phyloP scores from a whole-genome alignment of 64 coral and sea anemone genomes.

The Actinia tenebrosa region DNA sequence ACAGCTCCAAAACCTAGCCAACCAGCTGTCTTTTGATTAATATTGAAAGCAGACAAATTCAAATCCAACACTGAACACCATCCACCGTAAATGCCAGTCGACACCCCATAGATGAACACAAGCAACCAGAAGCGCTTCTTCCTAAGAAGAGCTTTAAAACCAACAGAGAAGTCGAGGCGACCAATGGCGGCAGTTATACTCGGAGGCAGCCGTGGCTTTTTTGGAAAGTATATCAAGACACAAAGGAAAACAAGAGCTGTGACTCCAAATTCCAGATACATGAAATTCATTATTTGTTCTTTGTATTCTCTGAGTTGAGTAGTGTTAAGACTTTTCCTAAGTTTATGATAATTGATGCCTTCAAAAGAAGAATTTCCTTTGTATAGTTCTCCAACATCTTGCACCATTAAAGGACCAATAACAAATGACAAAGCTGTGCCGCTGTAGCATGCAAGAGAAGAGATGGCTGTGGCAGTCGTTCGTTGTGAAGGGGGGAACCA shows the following conservation, averaged over 20 bases:
- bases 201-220: slow-evolving; percentile 76
- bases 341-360: slow-evolving; percentile 26
- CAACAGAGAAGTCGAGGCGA: slow-evolving; percentile 78
- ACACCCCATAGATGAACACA: slow-evolving; percentile 78
- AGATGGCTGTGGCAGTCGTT: slow-evolving; percentile 83
- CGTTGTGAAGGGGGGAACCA: slow-evolving; percentile 90
- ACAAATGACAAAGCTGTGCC: slow-evolving; percentile 85
- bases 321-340: slow-evolving; percentile 42
- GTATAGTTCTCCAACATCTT: slow-evolving; percentile 31
- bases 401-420: slow-evolving; percentile 66
- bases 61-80: slow-evolving; percentile 95
- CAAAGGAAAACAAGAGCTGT: slow-evolving; percentile 48
- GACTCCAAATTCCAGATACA: slow-evolving; percentile 62
- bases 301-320: slow-evolving; percentile 25
- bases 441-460: slow-evolving; percentile 77
- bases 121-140: slow-evolving; percentile 83
- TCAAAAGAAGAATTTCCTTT: background rate
- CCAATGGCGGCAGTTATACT: slow-evolving; percentile 94
- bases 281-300: slow-evolving; percentile 55
- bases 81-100: slow-evolving; percentile 91
- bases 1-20: slow-evolving; percentile 92
- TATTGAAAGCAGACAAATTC: slow-evolving; percentile 72
- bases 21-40: slow-evolving; percentile 70
- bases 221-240: slow-evolving; percentile 83
- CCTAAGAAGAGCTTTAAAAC: slow-evolving; percentile 67